Base-by-base conservation (phyloP, 2,888 invertebrate species). In the Bombylius major region DNA sequence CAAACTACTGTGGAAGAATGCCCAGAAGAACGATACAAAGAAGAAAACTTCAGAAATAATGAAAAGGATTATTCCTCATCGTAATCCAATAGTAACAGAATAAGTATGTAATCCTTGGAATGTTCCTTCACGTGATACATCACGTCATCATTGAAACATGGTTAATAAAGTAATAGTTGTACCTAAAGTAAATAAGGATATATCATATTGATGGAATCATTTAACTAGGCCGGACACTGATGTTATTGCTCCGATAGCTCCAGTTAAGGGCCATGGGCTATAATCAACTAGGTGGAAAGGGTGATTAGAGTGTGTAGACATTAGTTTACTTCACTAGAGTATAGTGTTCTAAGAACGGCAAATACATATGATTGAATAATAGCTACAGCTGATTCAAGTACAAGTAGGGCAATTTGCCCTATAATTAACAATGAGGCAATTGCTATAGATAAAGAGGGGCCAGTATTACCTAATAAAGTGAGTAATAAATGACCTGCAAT, bases 41-140 rank as follows among this genome's bases (percentile, higher is more conserved):
- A 78, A 82, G 62, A 83, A 73, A 62, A 85, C 70, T 80, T 86
- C 84, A 51, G 84, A 85, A 7, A 80, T 69, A 81, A 85, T 84
- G 78, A 86, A 85, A 75, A 85, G 69, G 69, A 85, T 81, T 81
- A 86, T 85, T 63, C 84, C 84, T 77, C 80, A 80, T 58, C 80
- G 80, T 69, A 86, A 65, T 4, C 82, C 81, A 68, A 75, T 76
- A 11, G 73, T 71, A 3, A 84, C 83, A 66, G 72, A 65, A 33
- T 72, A 70, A 1, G 83, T 82, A 66, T 86, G 85, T 55, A 78
- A 69, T 4, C 84, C 84, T 79, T 84, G 82, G 56, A 76, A 77
- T 0, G 82, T 81, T 62, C 82, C 76, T 78, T 86, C 85, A 62
- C 84, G 83, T 31, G 77, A 75, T 48, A 84, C 70, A 76, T 84